Base-by-base conservation (phyloP, 2,888 invertebrate species). In the Agrochola lychnidis region DNA sequence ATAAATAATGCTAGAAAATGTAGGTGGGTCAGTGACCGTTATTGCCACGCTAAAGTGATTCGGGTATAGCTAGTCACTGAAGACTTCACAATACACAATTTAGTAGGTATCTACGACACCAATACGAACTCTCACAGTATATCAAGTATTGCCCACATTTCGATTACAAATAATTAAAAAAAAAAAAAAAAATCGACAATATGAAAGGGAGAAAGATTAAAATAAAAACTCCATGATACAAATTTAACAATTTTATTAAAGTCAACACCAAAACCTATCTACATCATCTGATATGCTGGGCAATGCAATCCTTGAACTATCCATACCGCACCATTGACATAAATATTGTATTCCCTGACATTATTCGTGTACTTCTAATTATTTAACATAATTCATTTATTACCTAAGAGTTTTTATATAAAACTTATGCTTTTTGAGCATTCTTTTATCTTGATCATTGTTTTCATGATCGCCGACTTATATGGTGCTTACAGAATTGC, bases 171-270 rank as follows among this genome's bases (percentile, higher is more conserved):
- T 30, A 2, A 9, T 53, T 1, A 36, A 68, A 51, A n/a, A 53
- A 53, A 45, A 45, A 1, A 2, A 30, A 30, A 30, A 30, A 30
- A 45, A 4, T 14, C 14, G 5, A 25, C 4, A 19, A 25, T 16
- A 42, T 25, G 0, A 53, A 40, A 30, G 19, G 45, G 9, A 56
- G 4, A 36, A 12, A n/a, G 62, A 64, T 19, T 67, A 30, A 86
- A 90, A 89, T 87, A 83, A 88, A 90, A 92, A 75, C 56, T 67
- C 68, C 63, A 22, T n/a, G 48, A 75, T 94, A 95, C 91, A 95
- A 96, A 96, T 96, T 96, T 96, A 96, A 96, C 96, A 96, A 95
- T 95, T 95, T 95, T 94, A 94, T 93, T 94, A 91, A 93, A 93
- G 93, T 95, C 93, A 95, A 94, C 95, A 94, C 95, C 94, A 94